Evolutionary conservation across 2,888 invertebrate genomes (phyloP).

Genomic region (Cantharis lateralis): DNA sequence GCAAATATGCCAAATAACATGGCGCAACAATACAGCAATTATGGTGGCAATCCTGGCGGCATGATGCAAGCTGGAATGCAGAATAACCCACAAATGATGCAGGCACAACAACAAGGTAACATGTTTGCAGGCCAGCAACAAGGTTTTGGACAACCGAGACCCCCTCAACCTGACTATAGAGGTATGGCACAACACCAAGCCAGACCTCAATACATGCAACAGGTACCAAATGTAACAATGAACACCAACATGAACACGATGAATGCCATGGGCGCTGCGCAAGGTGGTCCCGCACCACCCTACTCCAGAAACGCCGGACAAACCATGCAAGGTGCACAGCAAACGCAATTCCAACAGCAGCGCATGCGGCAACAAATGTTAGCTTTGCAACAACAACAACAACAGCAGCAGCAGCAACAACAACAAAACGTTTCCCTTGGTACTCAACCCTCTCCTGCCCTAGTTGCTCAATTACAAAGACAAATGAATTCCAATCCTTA

Average conservation of each 20-base stretch:
- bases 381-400: conserved; percentile 64
- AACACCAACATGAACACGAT: conserved; percentile 79
- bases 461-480: conserved; percentile 69
- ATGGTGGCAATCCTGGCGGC: conserved; percentile 59
- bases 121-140: conserved; percentile 57
- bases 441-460: conserved; percentile 63
- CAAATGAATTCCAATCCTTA: conserved; percentile 63
- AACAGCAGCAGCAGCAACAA: conserved; percentile 54
- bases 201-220: conserved; percentile 71
- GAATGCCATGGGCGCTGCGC: conserved; percentile 61
- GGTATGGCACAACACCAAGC: conserved; percentile 59
- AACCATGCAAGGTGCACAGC: conserved; percentile 42
- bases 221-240: conserved; percentile 86
- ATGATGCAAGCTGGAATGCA: conserved; percentile 45
- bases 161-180: conserved; percentile 53
- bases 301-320: conserved; percentile 65
- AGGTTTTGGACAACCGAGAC: conserved; percentile 60
- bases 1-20: conserved; percentile 67
- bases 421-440: conserved; percentile 57
- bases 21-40: conserved; percentile 67
- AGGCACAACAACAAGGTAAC: conserved; percentile 41
- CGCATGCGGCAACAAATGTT: conserved; percentile 74
- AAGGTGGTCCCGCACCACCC: conserved; percentile 74
- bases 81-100: conserved; percentile 52
- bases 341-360: conserved; percentile 48